Conservation (phyloP, 2,113 vertebrate species). For the Hemiscyllium ocellatum region DNA sequence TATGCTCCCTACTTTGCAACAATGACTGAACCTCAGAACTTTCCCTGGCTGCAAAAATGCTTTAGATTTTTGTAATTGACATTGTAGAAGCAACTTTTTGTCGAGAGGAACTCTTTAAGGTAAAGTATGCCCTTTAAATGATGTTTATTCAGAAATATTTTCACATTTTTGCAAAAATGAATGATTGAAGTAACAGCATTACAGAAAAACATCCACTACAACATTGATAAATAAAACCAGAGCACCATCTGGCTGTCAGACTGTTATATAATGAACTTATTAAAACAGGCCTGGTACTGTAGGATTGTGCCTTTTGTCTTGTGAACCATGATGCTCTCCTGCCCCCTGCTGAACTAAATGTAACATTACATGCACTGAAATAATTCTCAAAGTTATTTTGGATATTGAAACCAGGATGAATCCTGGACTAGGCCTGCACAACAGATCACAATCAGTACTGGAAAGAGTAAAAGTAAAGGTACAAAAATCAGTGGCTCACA, state of each 20-base stretch:
- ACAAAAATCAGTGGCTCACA: neutral
- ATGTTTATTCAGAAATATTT: neutral
- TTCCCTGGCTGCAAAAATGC: neutral
- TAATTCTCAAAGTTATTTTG: neutral
- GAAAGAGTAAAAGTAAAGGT: neutral
- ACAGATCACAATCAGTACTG: neutral
- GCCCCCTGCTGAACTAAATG: slow-evolving; percentile 61
- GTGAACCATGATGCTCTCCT: slow-evolving; percentile 58
- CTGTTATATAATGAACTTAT: neutral
- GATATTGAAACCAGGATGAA: neutral
- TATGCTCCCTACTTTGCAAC: too few relatives aligned
- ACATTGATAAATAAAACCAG: neutral
- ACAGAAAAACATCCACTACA: neutral
- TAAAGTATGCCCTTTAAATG: neutral
- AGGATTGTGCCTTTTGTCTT: neutral
- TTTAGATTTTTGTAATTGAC: neutral
- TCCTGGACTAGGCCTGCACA: neutral
- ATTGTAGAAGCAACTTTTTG: neutral
- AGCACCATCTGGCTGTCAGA: slow-evolving; percentile 19
- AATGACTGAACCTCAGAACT: neutral
- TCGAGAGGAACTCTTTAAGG: neutral
- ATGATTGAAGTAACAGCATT: neutral
- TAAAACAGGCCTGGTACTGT: neutral
- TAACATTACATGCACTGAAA: neutral
- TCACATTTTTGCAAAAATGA: neutral